Evolutionary conservation across 2,797 vertebrate species (phyloP).

Genomic region (Ceyx erithaca): DNA sequence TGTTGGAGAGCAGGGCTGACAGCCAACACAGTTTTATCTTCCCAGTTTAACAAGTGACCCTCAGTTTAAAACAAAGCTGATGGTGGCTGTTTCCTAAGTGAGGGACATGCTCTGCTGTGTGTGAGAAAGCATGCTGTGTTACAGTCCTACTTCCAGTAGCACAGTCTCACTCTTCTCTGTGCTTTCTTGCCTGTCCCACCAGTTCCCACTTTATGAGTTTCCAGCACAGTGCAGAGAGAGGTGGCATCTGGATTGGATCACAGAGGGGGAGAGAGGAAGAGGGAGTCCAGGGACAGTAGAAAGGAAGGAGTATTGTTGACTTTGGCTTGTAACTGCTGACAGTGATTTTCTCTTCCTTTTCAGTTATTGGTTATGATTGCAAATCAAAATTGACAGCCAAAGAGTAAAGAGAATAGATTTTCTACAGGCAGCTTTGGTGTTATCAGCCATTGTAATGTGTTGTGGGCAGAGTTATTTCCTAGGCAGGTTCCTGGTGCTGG

Average conservation of each 20-base stretch:
- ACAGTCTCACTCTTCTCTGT: neutral
- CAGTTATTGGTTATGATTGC: neutral
- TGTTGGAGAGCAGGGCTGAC: neutral
- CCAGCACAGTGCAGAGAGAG: neutral
- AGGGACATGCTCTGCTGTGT: fast-evolving
- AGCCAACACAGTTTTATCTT: neutral
- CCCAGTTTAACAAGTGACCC: neutral
- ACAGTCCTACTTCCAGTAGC: neutral
- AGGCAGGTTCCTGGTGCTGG: neutral
- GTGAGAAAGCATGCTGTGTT: neutral
- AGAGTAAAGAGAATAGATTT: neutral
- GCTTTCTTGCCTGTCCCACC: neutral
- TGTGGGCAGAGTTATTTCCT: constrained; percentile 4
- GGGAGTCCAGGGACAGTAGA: neutral
- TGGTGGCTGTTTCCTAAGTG: neutral
- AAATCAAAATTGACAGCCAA: neutral
- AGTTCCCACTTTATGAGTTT: neutral
- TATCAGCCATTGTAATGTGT: neutral
- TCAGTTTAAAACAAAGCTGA: neutral
- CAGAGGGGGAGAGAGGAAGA: neutral
- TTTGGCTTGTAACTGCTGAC: neutral
- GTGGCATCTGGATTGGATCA: neutral
- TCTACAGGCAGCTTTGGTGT: neutral
- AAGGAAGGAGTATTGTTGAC: neutral
- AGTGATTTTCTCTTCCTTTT: constrained; percentile 20